These are phyloP conservation scores for Ciconia nigra DNA, from an alignment of 2,797 vertebrate genomes.

Conservation along the genomic window DNA sequence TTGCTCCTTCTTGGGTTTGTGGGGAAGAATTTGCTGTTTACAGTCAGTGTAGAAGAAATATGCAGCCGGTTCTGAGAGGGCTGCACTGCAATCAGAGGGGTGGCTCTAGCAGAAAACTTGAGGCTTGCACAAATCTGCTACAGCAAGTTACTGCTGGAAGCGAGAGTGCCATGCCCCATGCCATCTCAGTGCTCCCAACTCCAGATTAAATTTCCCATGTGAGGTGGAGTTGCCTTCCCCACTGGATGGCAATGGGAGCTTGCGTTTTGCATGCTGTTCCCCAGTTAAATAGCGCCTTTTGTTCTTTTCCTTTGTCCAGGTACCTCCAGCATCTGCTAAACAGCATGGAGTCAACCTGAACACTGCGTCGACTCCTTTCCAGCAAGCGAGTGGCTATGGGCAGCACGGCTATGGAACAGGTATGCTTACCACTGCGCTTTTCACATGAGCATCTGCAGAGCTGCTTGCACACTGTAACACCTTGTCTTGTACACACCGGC, in stretches of 20 bases:
- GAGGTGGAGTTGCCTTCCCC: neutral
- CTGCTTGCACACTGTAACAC: neutral
- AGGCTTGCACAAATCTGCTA: neutral
- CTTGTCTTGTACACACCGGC: neutral
- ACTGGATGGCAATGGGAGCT: conserved; percentile 9
- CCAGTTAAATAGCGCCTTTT: fast-evolving
- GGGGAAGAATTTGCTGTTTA: neutral
- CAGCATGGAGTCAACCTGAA: conserved; percentile 88
- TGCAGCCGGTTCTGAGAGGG: fast-evolving
- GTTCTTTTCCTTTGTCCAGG: conserved; percentile 41
- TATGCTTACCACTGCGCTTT: conserved; percentile 23
- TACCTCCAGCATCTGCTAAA: conserved; percentile 90
- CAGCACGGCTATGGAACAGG: conserved; percentile 92
- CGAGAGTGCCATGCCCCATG: fast-evolving
- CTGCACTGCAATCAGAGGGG: neutral
- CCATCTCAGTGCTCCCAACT: neutral
- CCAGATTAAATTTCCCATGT: neutral
- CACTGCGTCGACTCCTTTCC: conserved; percentile 86
- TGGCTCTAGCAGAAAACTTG: neutral
- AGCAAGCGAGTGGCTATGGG: conserved; percentile 87
- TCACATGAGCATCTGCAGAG: fast-evolving
- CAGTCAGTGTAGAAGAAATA: neutral
- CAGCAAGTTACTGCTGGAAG: neutral
- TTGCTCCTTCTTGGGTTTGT: neutral
- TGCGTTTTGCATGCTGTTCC: fast-evolving